Evolutionary conservation across 2,113 vertebrate species (phyloP), one percentile per base, ranked within the genome.

Genomic region (Petrocephalus microphthalmus): DNA sequence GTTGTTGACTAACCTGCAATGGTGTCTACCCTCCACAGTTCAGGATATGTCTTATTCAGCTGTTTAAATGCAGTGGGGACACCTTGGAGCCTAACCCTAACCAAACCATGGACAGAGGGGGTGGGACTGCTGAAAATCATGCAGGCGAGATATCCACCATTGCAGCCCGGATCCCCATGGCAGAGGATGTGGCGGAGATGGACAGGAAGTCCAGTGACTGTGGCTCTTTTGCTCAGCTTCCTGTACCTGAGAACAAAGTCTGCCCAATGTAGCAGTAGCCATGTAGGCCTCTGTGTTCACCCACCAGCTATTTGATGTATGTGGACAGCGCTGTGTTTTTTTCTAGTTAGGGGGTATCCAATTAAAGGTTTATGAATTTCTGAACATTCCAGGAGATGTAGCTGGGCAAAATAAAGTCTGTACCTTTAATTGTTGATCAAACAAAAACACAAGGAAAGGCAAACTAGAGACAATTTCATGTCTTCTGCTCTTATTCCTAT

Each of bases 21-120:
- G 2, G 53, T 85, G 51, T 88, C 25, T 51, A 88, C 20, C 91
- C 88, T 90, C 20, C 93, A 19, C 91, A 98, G 97, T 98, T 98
- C 92, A 95, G 95, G 88, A 96, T 95, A 90, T 97, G 97, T 92
- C 92, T 97, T 67, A 92, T 96, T 89, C 94, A 96, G 90, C 94
- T 97, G 91, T 95, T 96, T 89, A 94, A 91, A 19, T 96, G 95
- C 89, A 87, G 56, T 64, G 84, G 20, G 22, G 89, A 88, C 53
- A 84, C 91, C 17, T 88, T 87, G 0, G 95, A 95, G 10, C 90
- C 91, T 88, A 94, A 94, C 54, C 0, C 90, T 85, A 96, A 96
- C 88, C 93, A 90, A 7, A 91, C 95, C 47, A 93, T 95, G 22
- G 94, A 96, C 42, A 93, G 93, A 64, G 94, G 89, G 0, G 90